Evolutionary conservation across 2,888 invertebrate genomes (phyloP), one percentile per base, ranked within the genome.

Genomic region (Ptychoptera contaminata): DNA sequence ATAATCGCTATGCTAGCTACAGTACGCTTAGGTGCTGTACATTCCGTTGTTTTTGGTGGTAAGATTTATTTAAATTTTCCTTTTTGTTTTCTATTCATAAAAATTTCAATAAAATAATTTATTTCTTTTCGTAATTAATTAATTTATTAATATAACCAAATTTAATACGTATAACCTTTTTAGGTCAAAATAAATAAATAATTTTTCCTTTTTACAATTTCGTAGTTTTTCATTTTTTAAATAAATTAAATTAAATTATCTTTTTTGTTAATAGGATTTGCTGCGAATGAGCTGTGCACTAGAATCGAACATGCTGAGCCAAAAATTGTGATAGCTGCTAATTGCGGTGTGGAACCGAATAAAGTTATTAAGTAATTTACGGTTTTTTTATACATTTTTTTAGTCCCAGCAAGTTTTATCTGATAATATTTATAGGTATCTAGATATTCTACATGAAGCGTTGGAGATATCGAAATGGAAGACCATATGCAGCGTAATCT

Each of bases 21-120:
- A 2, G 85, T 81, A 34, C 70, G 94, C 39, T 68, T 93, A 9
- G 94, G 93, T 0, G 93, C 90, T 2, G 72, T 90, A n/a, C 93
- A 94, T 60, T 90, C 90, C 0, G 84, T 93, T 0, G 93, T 94
- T 0, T 94, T 94, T 67, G 94, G 93, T 58, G 90, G 85, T 81
- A 62, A 62, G 52, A 51, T 44, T 35, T 38, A 35, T 14, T 43
- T 35, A 11, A 29, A 34, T 16, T 37, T 23, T 35, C 31, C 29
- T 34, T 31, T 29, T 10, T 16, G 11, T 14, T 40, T 16, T 16
- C 3, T 8, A 3, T 12, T 39, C 8, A 35, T 35, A 23, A 23
- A 23, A 23, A 23, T 30, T 8, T 30, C 30, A 32, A 32, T 32
- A 32, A 32, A 32, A n/a, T 11, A 32, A 32, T 7, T 32, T n/a